Conservation (phyloP, 2,797 vertebrate species). For the Pyrocephalus nanus region DNA sequence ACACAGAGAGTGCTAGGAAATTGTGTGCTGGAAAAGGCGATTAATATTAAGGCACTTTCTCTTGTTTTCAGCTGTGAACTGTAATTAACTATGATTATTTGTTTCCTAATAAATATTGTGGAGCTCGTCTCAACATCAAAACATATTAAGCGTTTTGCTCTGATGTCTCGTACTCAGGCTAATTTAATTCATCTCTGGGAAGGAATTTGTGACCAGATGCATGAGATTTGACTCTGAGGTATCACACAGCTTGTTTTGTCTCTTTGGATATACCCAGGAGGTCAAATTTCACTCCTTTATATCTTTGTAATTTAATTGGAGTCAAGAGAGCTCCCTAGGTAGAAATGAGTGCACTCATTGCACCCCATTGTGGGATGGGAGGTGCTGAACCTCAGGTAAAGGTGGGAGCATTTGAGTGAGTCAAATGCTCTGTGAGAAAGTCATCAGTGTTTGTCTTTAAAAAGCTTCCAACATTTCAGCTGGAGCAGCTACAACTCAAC, state of each 20-base stretch:
- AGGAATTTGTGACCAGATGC: neutral
- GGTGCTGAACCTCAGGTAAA: neutral
- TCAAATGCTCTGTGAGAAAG: neutral
- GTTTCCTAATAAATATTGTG: neutral
- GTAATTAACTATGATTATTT: neutral
- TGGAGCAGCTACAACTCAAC: neutral
- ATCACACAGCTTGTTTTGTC: neutral
- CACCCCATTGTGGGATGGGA: neutral
- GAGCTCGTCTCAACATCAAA: neutral
- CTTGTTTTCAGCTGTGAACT: neutral
- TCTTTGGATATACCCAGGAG: neutral
- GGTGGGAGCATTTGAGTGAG: neutral
- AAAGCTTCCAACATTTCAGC: neutral
- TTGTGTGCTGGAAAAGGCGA: neutral
- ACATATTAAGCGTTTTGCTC: neutral
- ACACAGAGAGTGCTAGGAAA: neutral
- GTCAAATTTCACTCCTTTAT: neutral
- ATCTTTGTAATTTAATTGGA: neutral
- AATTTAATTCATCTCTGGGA: neutral
- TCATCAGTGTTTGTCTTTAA: rapidly evolving
- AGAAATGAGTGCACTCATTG: rapidly evolving
- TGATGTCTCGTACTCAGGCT: neutral
- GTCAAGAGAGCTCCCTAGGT: neutral
- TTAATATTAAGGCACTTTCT: neutral
- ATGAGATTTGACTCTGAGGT: neutral